Evolutionary conservation across 2,797 vertebrate species (phyloP), one percentile per base, ranked within the genome.

Genomic region (Galagoides demidoff): DNA sequence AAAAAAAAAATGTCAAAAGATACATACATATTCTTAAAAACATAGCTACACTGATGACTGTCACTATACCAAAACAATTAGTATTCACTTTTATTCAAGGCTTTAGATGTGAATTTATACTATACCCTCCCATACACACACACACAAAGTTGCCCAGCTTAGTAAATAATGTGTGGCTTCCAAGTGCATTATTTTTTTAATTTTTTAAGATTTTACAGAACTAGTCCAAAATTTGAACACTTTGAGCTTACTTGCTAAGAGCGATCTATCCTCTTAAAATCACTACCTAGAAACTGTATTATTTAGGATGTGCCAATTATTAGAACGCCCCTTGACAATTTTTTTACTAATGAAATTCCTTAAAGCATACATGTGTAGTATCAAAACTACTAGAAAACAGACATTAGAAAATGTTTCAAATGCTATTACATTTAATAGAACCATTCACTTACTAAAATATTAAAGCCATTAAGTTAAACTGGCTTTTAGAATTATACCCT

Each of bases 401-500:
- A 49, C 49, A 49, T 78, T 95, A 89, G 37, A 91, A 49, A 96
- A 74, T 87, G n/a, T 90, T 71, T 92, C n/a, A 84, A 95, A 93
- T 68, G 39, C 83, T 77, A 95, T 71, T 85, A 91, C 23, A 78
- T 85, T 49, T 49, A 43, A 77, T 87, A 74, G 49, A 85, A 84
- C 14, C 49, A 84, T 61, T 92, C 64, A 73, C 63, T 94, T 96
- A 95, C 92, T 78, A 87, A 95, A 90, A 93, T 79, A 87, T 31
- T 95, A 95, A 86, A 92, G 86, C 68, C 27, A 0, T 49, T 81
- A 95, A 94, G 19, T 82, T 93, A 92, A 89, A 83, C n/a, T 85
- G 43, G 82, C 61, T 77, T 96, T 96, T 95, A 83, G 92, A 95
- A 95, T 95, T 73, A 88, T 64, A 78, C 83, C 89, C 73, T 73